Base-by-base conservation (phyloP, 1,140 invertebrate species). In the Antheraea pernyi region DNA sequence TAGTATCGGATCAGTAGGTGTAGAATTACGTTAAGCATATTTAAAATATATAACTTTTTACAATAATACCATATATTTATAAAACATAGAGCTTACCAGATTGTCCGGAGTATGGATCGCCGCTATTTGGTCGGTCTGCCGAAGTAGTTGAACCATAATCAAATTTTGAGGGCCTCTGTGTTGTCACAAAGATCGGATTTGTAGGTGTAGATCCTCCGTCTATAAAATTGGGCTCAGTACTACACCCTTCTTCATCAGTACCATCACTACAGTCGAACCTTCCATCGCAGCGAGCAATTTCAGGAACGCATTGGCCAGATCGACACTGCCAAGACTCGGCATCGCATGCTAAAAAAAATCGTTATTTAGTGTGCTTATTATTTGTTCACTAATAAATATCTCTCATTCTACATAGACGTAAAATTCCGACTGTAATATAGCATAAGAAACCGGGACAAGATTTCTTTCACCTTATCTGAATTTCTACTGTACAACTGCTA, bases 261-360 rank as follows among this genome's bases (percentile, higher is more conserved):
- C 93, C 93, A 83, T 98, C 97, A 1, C 81, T 81, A 82, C 97
- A 98, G 69, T 97, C 94, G 11, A 71, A 70, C 53, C 88, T 83
- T n/a, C 95, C 94, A 83, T 98, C 94, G 91, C 97, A 98, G 69
- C 94, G 92, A 65, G 92, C 88, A 59, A 84, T 86, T 53, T 88
- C 84, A 0, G 93, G 84, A 68, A 98, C 95, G 81, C 98, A 98
- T 80, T 95, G 93, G n/a, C 96, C 95, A 19, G 93, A 88, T 4
- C 66, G 66, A 70, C 93, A 94, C 61, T 90, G 83, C 84, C 87
- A 94, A 69, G 93, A 81, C 62, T 84, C 75, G n/a, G 59, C 71
- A 46, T 78, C 77, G 73, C 94, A 95, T 42, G 82, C 93, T 93
- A 71, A 60, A 84, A 85, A 39, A 22, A 71, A 67, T 73, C 11